These are phyloP conservation scores for Chironex yamaguchii DNA, from an alignment of 30 jellyfish, hydroid and myxozoan species.

Conservation along the genomic window DNA sequence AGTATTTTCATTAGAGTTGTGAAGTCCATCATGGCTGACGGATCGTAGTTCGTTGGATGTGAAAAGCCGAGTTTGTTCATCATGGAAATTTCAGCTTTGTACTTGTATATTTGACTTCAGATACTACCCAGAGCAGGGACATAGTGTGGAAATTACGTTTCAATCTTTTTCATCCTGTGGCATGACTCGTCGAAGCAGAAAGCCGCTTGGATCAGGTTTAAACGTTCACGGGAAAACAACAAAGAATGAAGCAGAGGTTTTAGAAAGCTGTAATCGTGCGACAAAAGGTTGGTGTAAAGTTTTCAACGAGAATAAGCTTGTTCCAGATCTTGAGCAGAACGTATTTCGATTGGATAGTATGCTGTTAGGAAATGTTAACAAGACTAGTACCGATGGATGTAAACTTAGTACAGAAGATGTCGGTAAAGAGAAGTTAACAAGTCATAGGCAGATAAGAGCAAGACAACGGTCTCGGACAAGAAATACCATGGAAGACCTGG, in stretches of 20 bases:
- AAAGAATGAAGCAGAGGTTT: neutral
- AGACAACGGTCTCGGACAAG: neutral
- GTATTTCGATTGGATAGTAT: neutral
- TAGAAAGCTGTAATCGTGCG: neutral
- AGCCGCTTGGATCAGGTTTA: neutral
- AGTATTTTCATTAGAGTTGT: neutral
- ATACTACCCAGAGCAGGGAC: too few species aligned
- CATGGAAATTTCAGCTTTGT: too few species aligned
- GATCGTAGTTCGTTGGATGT: neutral
- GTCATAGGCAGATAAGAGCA: neutral
- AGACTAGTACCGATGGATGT: neutral
- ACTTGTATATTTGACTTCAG: too few species aligned
- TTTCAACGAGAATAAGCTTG: neutral
- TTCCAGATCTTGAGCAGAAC: neutral
- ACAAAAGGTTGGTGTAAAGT: neutral
- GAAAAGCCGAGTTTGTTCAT: neutral
- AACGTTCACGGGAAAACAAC: neutral
- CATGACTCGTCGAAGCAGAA: neutral
- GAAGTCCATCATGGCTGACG: neutral
- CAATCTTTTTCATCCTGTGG: neutral
- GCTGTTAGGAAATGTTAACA: neutral
- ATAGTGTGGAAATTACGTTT: too few species aligned
- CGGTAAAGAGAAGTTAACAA: neutral
- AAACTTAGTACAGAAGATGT: neutral
- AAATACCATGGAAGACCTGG: neutral